These are phyloP conservation scores for Biston betularia DNA, from an alignment of 2,888 invertebrate genomes.

Conservation along the genomic window DNA sequence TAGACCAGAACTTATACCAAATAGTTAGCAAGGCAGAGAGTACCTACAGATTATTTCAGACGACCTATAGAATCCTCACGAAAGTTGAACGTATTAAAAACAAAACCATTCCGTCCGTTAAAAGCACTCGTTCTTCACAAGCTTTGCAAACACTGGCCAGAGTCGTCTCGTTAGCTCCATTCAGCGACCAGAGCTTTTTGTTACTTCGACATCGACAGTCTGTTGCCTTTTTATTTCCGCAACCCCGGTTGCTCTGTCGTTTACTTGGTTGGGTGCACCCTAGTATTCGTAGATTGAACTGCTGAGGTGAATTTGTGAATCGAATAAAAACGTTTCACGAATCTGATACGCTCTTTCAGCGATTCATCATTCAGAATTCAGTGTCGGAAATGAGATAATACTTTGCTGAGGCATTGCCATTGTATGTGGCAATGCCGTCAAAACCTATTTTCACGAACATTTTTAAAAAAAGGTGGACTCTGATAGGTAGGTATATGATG, in stretches of 20 bases:
- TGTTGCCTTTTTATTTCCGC: constrained; percentile 35
- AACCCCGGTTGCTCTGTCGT: constrained; percentile 33
- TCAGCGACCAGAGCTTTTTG: constrained; percentile 42
- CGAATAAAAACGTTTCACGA: constrained; percentile 5
- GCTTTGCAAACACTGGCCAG: constrained; percentile 42
- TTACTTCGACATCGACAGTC: constrained; percentile 31
- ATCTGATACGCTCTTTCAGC: neutral
- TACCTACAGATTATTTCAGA: neutral
- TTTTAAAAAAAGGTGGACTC: too few relatives aligned
- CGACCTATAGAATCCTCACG: constrained; percentile 12
- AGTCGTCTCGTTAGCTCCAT: constrained; percentile 49
- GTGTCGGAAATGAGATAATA: neutral
- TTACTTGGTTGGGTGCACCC: constrained; percentile 21
- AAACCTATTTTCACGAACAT: too few relatives aligned
- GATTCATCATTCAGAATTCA: neutral
- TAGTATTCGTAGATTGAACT: neutral
- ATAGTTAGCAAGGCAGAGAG: neutral
- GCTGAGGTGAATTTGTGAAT: constrained; percentile 12
- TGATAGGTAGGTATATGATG: too few relatives aligned
- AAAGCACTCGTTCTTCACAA: constrained; percentile 42
- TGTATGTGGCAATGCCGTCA: too few relatives aligned
- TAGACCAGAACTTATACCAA: too few relatives aligned
- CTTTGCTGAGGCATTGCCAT: too few relatives aligned
- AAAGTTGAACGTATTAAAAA: constrained; percentile 41
- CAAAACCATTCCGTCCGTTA: constrained; percentile 38